These are phyloP conservation scores for Siniperca knerii DNA, from an alignment of 2,113 vertebrate genomes.

Conservation along the genomic window DNA sequence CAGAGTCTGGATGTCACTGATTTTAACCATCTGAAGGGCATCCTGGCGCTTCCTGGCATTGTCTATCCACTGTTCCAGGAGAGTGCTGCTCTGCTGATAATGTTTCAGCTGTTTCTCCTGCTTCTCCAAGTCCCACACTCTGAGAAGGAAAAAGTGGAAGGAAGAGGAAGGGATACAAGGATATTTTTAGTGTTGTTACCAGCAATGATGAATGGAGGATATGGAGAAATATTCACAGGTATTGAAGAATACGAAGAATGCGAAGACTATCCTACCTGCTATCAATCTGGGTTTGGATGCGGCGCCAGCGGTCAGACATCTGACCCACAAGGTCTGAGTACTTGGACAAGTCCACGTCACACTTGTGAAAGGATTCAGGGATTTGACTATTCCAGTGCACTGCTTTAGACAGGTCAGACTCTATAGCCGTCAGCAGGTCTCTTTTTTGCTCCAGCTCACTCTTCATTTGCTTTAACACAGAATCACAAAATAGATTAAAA, in stretches of 20 bases:
- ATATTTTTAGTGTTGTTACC: constrained; percentile 32
- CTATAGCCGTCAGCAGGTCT: constrained; percentile 88
- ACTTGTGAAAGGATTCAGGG: constrained; percentile 89
- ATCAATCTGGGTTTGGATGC: constrained; percentile 93
- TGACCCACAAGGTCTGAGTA: constrained; percentile 89
- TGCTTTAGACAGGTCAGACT: constrained; percentile 88
- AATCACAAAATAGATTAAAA: not conserved
- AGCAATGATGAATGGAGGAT: constrained; percentile 9
- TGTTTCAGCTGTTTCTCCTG: constrained; percentile 92
- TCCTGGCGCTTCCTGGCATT: constrained; percentile 93
- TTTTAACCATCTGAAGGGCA: constrained; percentile 86
- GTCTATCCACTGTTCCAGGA: constrained; percentile 90
- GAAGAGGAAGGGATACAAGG: constrained; percentile 44
- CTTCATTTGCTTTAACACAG: constrained; percentile 90
- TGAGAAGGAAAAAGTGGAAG: constrained; percentile 71
- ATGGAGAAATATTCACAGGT: not conserved
- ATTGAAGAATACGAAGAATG: not conserved
- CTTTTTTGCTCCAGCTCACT: constrained; percentile 91
- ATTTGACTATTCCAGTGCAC: constrained; percentile 89
- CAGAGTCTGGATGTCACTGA: constrained; percentile 87
- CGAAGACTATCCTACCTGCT: constrained; percentile 84
- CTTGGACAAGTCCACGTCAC: constrained; percentile 92
- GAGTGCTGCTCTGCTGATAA: constrained; percentile 89
- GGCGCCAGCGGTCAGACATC: constrained; percentile 92
- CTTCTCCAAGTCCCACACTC: constrained; percentile 94